Conservation (phyloP, 2,888 invertebrate genomes). For the Andrena minutula region DNA sequence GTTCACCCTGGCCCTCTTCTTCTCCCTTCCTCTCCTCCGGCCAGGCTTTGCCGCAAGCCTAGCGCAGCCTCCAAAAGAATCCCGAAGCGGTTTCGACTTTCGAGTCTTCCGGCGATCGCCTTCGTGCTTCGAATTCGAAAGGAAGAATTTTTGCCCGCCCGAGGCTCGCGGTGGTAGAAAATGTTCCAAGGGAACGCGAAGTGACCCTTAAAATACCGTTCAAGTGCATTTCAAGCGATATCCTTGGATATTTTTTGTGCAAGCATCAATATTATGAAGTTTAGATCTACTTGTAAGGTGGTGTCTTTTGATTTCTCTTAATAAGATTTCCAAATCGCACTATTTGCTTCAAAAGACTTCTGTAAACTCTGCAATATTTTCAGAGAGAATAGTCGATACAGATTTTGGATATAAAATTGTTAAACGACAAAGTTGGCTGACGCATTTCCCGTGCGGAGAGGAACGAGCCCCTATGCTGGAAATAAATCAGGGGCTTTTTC, state of each 20-base stretch:
- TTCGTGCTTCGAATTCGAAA: slow-evolving; percentile 23
- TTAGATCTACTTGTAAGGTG: no score
- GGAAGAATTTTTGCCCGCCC: slow-evolving; percentile 38
- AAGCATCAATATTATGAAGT: no score
- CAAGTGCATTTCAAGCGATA: neutral
- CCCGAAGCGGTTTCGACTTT: slow-evolving; percentile 23
- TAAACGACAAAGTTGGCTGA: neutral
- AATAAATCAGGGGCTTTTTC: slow-evolving; percentile 59
- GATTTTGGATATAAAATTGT: neutral
- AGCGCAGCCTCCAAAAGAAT: slow-evolving; percentile 52
- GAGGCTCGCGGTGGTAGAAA: neutral
- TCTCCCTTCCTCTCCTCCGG: slow-evolving; percentile 42
- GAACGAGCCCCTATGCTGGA: slow-evolving; percentile 5
- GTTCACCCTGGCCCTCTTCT: slow-evolving; percentile 37
- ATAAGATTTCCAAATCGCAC: no score
- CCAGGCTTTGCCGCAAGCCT: slow-evolving; percentile 38
- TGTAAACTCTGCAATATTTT: no score
- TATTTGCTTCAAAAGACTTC: no score
- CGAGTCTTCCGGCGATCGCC: slow-evolving; percentile 15
- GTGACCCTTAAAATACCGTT: neutral
- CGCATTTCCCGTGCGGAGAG: slow-evolving; percentile 4
- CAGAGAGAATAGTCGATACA: no score
- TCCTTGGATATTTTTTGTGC: no score
- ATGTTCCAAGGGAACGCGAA: neutral
- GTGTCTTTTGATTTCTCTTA: no score